A percentile compares a stretch with the other conserved stretches of the same genome.
Conservation (phyloP, 2,797 vertebrate genomes). For the Squalus acanthias region DNA sequence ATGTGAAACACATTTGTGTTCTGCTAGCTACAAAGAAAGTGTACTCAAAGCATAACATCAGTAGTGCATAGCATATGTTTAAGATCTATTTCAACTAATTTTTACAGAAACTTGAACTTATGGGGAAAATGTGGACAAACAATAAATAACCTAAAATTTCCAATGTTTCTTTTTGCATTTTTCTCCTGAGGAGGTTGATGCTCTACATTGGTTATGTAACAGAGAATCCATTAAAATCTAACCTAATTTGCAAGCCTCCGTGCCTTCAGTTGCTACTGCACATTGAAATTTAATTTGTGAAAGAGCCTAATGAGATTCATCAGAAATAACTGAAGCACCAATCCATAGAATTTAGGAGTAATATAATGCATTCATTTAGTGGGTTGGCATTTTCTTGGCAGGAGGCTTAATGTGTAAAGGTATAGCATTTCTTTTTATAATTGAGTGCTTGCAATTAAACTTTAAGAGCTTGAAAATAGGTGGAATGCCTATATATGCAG, state of each 20-base stretch:
- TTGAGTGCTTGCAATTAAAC: background rate
- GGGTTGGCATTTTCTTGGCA: conserved; percentile 55
- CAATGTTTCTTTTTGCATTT: fast-evolving
- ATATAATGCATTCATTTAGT: conserved; percentile 49
- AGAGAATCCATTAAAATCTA: conserved; percentile 40
- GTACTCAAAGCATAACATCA: background rate
- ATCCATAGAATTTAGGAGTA: conserved; percentile 46
- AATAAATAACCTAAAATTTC: background rate
- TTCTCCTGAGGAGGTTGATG: conserved; percentile 23
- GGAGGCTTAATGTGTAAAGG: conserved; percentile 48
- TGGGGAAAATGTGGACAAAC: background rate
- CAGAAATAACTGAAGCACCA: conserved; percentile 45
- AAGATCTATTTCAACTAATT: background rate
- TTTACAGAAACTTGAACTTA: background rate
- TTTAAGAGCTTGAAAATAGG: background rate
- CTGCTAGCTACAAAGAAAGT: background rate
- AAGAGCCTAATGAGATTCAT: conserved; percentile 43
- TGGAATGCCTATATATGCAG: background rate
- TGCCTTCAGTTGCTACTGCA: conserved; percentile 38
- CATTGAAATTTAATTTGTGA: conserved; percentile 43
- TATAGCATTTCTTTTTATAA: background rate
- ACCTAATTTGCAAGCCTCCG: background rate
- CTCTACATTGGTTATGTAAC: conserved; percentile 22
- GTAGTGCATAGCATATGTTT: background rate
- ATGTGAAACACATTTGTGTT: background rate